phyloP scores from a whole-genome alignment of 2,888 invertebrate species.

The Drosophila mimetica region DNA sequence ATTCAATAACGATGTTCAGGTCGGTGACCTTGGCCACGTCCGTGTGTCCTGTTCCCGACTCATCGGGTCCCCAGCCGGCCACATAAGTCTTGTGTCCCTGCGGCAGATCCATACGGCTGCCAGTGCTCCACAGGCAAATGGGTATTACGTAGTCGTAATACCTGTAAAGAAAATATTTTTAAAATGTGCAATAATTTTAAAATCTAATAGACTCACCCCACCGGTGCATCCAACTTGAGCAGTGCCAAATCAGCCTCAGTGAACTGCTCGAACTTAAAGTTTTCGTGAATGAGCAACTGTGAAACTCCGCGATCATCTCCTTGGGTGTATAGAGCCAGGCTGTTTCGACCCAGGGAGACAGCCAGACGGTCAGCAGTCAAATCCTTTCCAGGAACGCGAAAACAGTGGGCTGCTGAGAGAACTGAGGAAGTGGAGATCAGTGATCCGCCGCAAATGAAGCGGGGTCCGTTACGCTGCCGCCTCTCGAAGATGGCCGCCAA shows the following conservation, averaged over 20 bases:
- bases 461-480: slow-evolving; percentile 79
- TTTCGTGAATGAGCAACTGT: slow-evolving; percentile 82
- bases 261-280: slow-evolving; percentile 74
- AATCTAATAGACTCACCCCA: slow-evolving; percentile 55
- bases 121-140: slow-evolving; percentile 81
- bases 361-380: slow-evolving; percentile 63
- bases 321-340: slow-evolving; percentile 67
- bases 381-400: slow-evolving; percentile 56
- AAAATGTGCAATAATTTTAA: no score
- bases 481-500: slow-evolving; percentile 86
- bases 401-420: slow-evolving; percentile 84
- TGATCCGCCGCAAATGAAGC: slow-evolving; percentile 80
- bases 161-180: slow-evolving; percentile 40
- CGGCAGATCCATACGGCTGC: slow-evolving; percentile 70
- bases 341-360: slow-evolving; percentile 84
- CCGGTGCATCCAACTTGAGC: slow-evolving; percentile 80
- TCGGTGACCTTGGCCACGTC: slow-evolving; percentile 84
- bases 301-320: slow-evolving; percentile 63
- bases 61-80: slow-evolving; percentile 86
- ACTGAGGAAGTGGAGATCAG: slow-evolving; percentile 75
- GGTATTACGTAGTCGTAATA: slow-evolving; percentile 70
- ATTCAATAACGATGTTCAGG: slow-evolving; percentile 85
- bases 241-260: slow-evolving; percentile 85
- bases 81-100: slow-evolving; percentile 84
- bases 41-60: slow-evolving; percentile 65